Evolutionary conservation across 2,888 invertebrate genomes (phyloP), one percentile per base, ranked within the genome.

Genomic region (Drosophila nigritarsus): DNA sequence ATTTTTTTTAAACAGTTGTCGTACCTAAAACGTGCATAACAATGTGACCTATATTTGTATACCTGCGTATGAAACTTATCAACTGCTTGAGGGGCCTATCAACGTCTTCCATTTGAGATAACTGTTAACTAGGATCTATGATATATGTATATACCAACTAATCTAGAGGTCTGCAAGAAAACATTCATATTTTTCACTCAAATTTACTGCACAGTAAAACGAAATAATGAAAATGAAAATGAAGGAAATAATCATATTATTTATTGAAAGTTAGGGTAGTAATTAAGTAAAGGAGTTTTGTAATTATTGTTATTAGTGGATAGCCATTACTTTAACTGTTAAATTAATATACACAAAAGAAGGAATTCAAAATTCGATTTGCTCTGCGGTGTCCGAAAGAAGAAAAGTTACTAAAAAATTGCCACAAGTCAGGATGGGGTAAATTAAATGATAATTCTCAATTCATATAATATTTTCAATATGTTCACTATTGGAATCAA

Each of bases 41-140:
- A 67, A 70, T 75, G 87, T 85, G 89, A 89, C 87, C 87, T 87
- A 73, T 73, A 69, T 69, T 80, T 80, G 80, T 87, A 87, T 89
- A 84, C 89, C 87, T 89, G 87, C 51, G 49, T 67, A 49, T 61
- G 2, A 40, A 55, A 29, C 55, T 60, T 56, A 65, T 49, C 24
- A 78, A 78, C 65, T 63, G 69, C 67, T 73, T 48, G 51, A 56
- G 65, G 68, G 71, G 74, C 48, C 55, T 42, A 65, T 50, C 51
- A 58, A 69, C 53, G 89, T 89, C 87, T 87, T 87, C 89, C 87
- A 84, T 73, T 76, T 78, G n/a, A 80, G 63, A 42, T 61, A 51
- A 78, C 63, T 80, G 64, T 71, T 77, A 83, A 55, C 38, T 64
- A 65, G 65, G 5, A 65, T 40, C 42, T 73, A 45, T 71, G 29